Evolutionary conservation across 2,797 vertebrate genomes (phyloP).

Genomic region (Hipposideros larvatus): DNA sequence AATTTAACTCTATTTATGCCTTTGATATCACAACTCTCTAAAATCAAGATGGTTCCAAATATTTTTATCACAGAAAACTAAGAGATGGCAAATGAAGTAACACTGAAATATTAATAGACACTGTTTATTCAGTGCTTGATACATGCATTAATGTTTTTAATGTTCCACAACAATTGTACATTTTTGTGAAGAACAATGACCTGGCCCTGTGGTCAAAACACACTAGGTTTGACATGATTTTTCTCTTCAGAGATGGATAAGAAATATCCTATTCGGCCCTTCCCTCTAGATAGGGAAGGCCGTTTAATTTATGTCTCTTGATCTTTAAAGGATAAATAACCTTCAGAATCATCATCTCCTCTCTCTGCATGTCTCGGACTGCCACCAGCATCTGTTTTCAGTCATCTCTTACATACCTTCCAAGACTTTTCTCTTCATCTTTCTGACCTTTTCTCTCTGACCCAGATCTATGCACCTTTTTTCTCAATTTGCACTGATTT

Average conservation of each 20-base stretch:
- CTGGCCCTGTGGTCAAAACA: not conserved
- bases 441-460: conserved; percentile 59
- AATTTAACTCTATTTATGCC: not conserved
- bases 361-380: not conserved
- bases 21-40: not conserved
- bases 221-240: not conserved
- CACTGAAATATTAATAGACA: not conserved
- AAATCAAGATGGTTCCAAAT: not conserved
- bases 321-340: conserved; percentile 22
- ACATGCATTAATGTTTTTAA: not conserved
- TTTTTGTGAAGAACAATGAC: not conserved
- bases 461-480: conserved; percentile 53
- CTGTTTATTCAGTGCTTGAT: not conserved
- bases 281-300: not conserved
- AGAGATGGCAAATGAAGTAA: not conserved
- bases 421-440: conserved; percentile 62
- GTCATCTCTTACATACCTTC: conserved; percentile 60
- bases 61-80: not conserved
- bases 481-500: conserved; percentile 69
- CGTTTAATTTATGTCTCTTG: conserved; percentile 40
- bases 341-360: not conserved
- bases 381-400: conserved; percentile 69
- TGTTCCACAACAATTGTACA: not conserved
- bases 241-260: not conserved
- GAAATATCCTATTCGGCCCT: not conserved